Percentiles rank a stretch among this genome's conserved stretches.
Evolutionary conservation across 2,888 invertebrate species (phyloP).

Genomic region (Drosophila prolongata): DNA sequence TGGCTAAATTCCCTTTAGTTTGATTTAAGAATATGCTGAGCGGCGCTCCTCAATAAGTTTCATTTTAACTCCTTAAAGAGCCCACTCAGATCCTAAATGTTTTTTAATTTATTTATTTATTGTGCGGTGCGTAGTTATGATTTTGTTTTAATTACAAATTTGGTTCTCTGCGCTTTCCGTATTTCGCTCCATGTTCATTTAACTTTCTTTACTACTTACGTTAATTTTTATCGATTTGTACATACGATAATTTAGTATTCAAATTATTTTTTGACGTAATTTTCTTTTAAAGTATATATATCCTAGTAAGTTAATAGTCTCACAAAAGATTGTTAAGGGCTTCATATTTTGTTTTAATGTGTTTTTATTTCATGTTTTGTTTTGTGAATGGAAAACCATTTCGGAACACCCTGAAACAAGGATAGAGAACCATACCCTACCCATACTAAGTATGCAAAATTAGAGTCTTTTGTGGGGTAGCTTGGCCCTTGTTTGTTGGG

Average conservation of each 20-base stretch:
- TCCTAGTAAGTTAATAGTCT: conserved; percentile 71
- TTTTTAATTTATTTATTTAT: conserved; percentile 39
- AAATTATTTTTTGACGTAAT: conserved; percentile 30
- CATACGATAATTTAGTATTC: conserved; percentile 65
- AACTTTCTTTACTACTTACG: conserved; percentile 60
- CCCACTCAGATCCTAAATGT: conserved; percentile 17
- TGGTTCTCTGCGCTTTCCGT: conserved; percentile 67
- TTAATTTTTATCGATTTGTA: conserved; percentile 70
- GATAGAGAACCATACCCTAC: conserved; percentile 38
- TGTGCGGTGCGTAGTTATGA: conserved; percentile 68
- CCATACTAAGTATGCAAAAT: conserved; percentile 66
- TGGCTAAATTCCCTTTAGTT: conserved; percentile 66
- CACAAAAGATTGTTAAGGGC: conserved; percentile 76
- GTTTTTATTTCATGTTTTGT: conserved; percentile 19
- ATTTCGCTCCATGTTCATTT: conserved; percentile 11
- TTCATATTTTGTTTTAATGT: conserved; percentile 33
- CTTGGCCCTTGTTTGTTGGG: conserved; percentile 35
- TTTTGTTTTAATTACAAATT: conserved; percentile 61
- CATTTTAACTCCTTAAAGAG: neutral
- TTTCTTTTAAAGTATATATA: conserved; percentile 50
- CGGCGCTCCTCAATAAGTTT: neutral
- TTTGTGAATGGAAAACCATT: conserved; percentile 41
- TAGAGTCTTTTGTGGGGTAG: conserved; percentile 45
- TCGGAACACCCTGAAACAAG: conserved; percentile 28
- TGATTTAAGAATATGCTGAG: conserved; percentile 35